phyloP scores from a whole-genome alignment of 2,113 vertebrate genomes.

The Osmerus eperlanus region DNA sequence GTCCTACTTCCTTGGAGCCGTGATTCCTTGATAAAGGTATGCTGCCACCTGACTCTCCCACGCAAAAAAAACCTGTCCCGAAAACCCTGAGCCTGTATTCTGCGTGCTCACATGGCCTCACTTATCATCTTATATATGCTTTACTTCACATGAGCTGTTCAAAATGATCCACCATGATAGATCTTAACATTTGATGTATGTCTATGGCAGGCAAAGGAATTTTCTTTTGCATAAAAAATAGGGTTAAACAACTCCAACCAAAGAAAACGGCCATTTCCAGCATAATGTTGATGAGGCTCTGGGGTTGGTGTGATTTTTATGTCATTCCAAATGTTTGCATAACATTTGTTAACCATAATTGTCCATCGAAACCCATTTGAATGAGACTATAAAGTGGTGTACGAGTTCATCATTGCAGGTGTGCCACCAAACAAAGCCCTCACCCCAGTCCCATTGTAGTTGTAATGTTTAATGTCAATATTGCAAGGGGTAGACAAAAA shows the following conservation, averaged over 20 bases:
- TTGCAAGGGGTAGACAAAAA: neutral
- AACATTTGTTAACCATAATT: neutral
- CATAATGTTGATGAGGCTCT: neutral
- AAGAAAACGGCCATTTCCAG: neutral
- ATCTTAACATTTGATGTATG: no score
- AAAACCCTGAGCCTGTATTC: neutral
- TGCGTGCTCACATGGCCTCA: neutral
- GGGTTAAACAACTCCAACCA: neutral
- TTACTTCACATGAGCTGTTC: no score
- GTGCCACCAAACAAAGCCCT: slow-evolving; percentile 9
- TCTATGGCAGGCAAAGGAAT: no score
- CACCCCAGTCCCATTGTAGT: neutral
- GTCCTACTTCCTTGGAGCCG: neutral
- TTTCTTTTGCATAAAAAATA: neutral
- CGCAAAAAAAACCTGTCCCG: no score
- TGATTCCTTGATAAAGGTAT: no score
- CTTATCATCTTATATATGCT: neutral
- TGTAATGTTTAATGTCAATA: slow-evolving; percentile 17
- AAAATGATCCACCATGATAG: no score
- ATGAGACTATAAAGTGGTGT: neutral
- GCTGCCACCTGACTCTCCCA: no score
- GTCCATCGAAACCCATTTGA: neutral
- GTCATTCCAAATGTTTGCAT: neutral
- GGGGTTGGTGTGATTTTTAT: neutral
- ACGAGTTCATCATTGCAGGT: neutral